Percentiles rank a stretch among this genome's conserved stretches.
These are phyloP conservation scores for Chaitophorus viminalis DNA, from an alignment of 2,888 invertebrate species.

Conservation along the genomic window DNA sequence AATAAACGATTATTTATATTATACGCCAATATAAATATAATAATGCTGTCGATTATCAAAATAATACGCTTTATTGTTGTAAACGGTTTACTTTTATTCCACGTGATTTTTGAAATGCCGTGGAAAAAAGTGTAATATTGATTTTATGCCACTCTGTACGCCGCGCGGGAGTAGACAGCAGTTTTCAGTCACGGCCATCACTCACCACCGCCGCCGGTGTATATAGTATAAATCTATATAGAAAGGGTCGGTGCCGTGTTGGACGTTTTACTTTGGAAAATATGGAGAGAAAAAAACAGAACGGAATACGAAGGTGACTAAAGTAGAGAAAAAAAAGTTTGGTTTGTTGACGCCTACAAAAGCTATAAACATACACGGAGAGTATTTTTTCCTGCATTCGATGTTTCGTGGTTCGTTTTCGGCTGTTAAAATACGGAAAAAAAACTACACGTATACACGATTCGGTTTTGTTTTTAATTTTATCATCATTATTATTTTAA, in stretches of 20 bases:
- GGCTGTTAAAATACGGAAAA: neutral
- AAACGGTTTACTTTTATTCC: constrained; percentile 45
- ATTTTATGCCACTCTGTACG: constrained; percentile 42
- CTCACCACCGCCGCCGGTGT: neutral
- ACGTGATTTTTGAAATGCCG: constrained; percentile 33
- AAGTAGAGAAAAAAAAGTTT: neutral
- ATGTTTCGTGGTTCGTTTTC: neutral
- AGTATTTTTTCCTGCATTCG: neutral
- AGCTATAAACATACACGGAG: neutral
- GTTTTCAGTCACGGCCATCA: constrained; percentile 51
- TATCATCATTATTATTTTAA: neutral
- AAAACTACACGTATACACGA: neutral
- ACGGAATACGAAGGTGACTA: neutral
- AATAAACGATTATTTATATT: too few relatives aligned
- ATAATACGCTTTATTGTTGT: neutral
- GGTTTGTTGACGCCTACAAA: neutral
- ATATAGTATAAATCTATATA: neutral
- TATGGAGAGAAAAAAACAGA: neutral
- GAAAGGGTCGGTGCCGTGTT: neutral
- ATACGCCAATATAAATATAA: too few relatives aligned
- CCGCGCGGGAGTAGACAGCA: constrained; percentile 12
- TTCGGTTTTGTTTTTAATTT: neutral
- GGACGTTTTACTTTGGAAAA: constrained; percentile 23
- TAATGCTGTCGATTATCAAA: neutral
- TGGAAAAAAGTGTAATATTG: constrained; percentile 54